phyloP scores from a whole-genome alignment of 2,888 invertebrate species.

The Scotopteryx bipunctaria region DNA sequence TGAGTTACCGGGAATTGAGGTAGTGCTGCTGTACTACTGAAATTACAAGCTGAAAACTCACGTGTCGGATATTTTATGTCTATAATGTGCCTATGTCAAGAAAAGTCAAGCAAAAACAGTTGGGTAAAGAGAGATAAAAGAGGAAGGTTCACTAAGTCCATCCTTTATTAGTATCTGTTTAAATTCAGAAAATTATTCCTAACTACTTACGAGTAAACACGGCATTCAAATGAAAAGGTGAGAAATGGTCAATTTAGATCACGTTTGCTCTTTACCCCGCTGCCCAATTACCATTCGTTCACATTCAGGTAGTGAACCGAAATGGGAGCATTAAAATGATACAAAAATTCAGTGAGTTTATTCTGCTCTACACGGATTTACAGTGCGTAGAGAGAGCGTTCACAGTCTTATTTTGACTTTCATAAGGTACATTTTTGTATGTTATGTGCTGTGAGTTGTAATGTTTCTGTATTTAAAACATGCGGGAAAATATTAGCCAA shows the following conservation, averaged over 20 bases:
- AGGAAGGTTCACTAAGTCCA: not conserved
- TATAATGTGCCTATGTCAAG: not conserved
- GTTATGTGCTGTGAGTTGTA: slow-evolving; percentile 19
- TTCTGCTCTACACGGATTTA: slow-evolving; percentile 22
- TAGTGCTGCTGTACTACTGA: slow-evolving; percentile 2
- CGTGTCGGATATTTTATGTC: not conserved
- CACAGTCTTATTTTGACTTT: not conserved
- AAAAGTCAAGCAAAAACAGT: not conserved
- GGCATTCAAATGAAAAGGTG: slow-evolving; percentile 13
- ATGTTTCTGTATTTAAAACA: slow-evolving; percentile 42
- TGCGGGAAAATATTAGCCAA: slow-evolving; percentile 58
- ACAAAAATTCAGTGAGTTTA: slow-evolving; percentile 42
- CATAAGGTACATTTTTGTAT: slow-evolving; percentile 37
- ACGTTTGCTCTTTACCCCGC: slow-evolving; percentile 36
- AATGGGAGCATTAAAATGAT: slow-evolving; percentile 46
- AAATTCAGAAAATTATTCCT: not conserved
- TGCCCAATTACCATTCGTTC: slow-evolving; percentile 47
- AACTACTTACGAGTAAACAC: slow-evolving; percentile 2
- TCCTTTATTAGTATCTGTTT: not conserved
- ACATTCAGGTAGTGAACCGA: slow-evolving; percentile 45
- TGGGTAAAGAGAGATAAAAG: not conserved
- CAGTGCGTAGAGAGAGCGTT: slow-evolving; percentile 7
- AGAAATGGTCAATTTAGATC: slow-evolving; percentile 20
- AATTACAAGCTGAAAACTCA: not conserved
- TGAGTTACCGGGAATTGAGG: slow-evolving; percentile 28